A percentile compares a stretch with the other conserved stretches of the same genome.
phyloP scores from a whole-genome alignment of 2,113 vertebrate genomes.

The Motacilla alba region DNA sequence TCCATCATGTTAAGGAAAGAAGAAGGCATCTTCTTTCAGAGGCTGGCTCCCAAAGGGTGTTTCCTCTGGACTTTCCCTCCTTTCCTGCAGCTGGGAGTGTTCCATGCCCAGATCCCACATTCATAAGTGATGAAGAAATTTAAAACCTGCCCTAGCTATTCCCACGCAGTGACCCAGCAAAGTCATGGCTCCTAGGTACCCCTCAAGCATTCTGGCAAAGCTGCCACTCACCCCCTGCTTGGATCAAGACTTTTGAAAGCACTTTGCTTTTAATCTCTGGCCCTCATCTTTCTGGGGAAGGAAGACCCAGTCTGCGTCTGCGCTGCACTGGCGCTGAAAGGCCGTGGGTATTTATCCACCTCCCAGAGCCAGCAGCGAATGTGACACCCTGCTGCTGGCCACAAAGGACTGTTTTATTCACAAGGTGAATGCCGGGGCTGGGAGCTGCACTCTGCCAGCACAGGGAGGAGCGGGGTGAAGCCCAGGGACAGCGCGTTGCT shows the following conservation, averaged over 20 bases:
- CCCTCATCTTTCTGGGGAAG: background rate
- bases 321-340: fast-evolving
- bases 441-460: background rate
- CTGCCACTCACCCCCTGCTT: background rate
- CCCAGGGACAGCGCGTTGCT: background rate
- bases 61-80: background rate
- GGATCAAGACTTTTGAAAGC: background rate
- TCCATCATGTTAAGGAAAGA: fast-evolving
- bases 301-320: fast-evolving
- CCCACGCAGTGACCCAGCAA: background rate
- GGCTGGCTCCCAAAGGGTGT: background rate
- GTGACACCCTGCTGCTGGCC: slow-evolving; percentile 13
- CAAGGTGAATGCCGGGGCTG: background rate
- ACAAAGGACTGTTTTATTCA: background rate
- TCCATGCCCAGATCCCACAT: fast-evolving
- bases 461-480: background rate
- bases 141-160: background rate
- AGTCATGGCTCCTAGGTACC: background rate
- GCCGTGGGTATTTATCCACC: background rate
- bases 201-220: background rate
- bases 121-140: background rate
- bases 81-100: background rate
- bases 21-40: background rate
- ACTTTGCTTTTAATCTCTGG: background rate
- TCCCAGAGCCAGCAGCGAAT: background rate